Evolutionary conservation across 2,797 vertebrate species (phyloP).

Genomic region (Chloroceryle amazona): DNA sequence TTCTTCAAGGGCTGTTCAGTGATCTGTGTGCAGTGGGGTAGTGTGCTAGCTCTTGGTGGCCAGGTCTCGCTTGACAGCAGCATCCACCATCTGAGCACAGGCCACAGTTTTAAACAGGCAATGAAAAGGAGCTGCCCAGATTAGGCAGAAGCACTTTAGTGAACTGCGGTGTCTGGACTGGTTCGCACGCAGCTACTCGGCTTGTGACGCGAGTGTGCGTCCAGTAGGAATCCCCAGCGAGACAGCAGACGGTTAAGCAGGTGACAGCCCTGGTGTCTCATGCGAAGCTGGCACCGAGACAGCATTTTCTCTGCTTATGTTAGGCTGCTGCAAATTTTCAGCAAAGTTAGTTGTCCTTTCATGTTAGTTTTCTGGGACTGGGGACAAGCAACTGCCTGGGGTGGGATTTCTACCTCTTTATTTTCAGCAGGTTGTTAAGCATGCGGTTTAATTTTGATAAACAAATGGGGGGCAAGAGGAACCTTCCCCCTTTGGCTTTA

Average conservation of each 20-base stretch:
- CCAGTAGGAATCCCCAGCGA: background rate
- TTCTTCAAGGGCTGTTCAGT: background rate
- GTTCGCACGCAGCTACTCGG: accelerated
- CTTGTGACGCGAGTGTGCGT: accelerated
- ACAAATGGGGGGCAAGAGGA: background rate
- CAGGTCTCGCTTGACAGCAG: background rate
- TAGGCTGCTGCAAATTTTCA: background rate
- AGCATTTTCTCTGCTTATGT: background rate
- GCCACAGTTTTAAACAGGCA: background rate
- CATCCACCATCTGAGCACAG: background rate
- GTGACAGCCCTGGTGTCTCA: background rate
- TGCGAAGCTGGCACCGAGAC: background rate
- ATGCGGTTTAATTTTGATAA: background rate
- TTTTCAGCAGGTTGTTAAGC: background rate
- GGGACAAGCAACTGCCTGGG: background rate
- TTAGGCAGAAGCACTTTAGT: background rate
- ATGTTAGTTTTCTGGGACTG: background rate
- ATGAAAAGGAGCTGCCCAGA: background rate
- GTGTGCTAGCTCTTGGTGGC: background rate
- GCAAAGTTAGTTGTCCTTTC: background rate
- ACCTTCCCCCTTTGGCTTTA: background rate
- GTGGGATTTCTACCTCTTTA: background rate
- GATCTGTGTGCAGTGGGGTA: background rate
- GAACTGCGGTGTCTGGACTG: background rate
- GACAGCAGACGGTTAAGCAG: background rate